phyloP scores from a whole-genome alignment of 2,888 invertebrate species.

The Ormyrus thymus region DNA sequence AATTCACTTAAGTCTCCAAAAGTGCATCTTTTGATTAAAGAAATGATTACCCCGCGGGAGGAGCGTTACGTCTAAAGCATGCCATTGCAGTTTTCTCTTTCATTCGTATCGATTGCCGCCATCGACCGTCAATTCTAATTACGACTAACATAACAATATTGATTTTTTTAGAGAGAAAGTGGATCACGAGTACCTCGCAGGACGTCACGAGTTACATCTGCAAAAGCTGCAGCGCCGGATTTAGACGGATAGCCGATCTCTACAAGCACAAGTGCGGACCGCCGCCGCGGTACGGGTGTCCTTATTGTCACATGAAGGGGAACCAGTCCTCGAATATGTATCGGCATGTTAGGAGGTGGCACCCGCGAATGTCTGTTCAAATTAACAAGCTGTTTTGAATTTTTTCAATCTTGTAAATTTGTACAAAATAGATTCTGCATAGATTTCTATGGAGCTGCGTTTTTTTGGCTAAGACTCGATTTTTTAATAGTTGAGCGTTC shows the following conservation, averaged over 20 bases:
- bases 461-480: too few relatives aligned
- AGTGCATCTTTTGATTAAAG: too few relatives aligned
- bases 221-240: constrained; percentile 46
- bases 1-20: too few relatives aligned
- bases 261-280: constrained; percentile 74
- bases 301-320: constrained; percentile 73
- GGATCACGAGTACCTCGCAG: constrained; percentile 62
- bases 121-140: background rate
- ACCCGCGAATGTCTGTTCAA: constrained; percentile 66
- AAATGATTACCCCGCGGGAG: too few relatives aligned
- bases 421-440: too few relatives aligned
- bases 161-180: constrained; percentile 47
- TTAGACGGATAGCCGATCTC: constrained; percentile 64
- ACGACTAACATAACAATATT: background rate
- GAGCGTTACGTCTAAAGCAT: too few relatives aligned
- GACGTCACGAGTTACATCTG: constrained; percentile 47
- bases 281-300: constrained; percentile 73
- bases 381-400: constrained; percentile 55
- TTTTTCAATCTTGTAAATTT: background rate
- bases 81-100: too few relatives aligned
- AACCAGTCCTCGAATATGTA: constrained; percentile 73
- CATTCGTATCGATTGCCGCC: background rate
- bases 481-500: too few relatives aligned
- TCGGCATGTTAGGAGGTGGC: constrained; percentile 72
- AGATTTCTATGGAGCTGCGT: too few relatives aligned